Evolutionary conservation across 2,113 vertebrate genomes (phyloP).

Genomic region (Echinops telfairi): DNA sequence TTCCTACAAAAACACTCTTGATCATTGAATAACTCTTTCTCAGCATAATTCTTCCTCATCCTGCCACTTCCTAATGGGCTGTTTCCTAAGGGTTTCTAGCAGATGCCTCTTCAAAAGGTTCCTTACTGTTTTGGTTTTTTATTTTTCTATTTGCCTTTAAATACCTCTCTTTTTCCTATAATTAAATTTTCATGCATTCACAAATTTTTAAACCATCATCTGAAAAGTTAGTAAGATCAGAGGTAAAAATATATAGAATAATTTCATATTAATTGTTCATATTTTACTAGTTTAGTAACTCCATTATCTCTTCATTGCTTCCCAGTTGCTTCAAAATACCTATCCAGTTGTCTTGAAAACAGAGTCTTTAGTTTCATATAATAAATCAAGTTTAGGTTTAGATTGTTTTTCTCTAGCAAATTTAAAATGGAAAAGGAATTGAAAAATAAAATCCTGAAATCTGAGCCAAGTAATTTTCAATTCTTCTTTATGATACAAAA

Average conservation of each 20-base stretch:
- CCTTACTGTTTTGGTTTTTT: background rate
- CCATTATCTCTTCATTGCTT: conserved; percentile 34
- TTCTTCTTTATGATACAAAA: background rate
- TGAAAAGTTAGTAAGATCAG: conserved; percentile 2
- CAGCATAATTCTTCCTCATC: conserved; percentile 39
- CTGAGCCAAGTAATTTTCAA: conserved; percentile 21
- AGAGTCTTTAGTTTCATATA: conserved; percentile 34
- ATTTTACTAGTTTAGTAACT: conserved; percentile 9
- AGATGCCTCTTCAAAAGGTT: background rate
- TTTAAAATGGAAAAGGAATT: conserved; percentile 4
- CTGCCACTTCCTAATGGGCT: conserved; percentile 37
- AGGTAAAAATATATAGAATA: background rate
- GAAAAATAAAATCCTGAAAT: background rate
- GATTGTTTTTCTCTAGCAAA: conserved; percentile 1
- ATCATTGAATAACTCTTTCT: conserved; percentile 11
- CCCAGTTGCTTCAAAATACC: conserved; percentile 27
- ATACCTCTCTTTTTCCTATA: background rate
- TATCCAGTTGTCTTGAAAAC: background rate
- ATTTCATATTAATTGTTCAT: conserved; percentile 1
- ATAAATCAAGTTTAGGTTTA: conserved; percentile 1
- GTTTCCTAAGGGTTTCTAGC: conserved; percentile 16
- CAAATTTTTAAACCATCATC: background rate
- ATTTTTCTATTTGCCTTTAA: conserved; percentile 21
- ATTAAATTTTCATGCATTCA: background rate
- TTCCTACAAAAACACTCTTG: conserved; percentile 49